Percentiles rank a stretch among this genome's conserved stretches.
Conservation (phyloP, 2,113 vertebrate genomes). For the Cyanoramphus novaezelandiae region DNA sequence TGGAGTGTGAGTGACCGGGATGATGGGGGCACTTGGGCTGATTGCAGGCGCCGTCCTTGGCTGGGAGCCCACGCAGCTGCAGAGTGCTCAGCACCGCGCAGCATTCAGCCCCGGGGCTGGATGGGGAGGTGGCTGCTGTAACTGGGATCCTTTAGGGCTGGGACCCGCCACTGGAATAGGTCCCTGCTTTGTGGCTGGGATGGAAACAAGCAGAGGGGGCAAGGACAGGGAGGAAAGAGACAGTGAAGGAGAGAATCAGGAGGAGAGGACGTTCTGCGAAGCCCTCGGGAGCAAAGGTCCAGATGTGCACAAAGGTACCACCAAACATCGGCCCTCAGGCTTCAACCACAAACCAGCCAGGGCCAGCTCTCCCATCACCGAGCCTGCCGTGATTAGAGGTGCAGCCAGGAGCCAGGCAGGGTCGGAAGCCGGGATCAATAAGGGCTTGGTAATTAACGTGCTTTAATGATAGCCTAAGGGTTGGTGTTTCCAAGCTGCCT, state of each 20-base stretch:
- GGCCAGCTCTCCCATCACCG: background rate
- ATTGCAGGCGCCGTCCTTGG: background rate
- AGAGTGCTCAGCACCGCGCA: background rate
- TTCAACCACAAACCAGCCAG: background rate
- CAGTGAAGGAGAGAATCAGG: background rate
- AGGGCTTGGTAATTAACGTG: slow-evolving; percentile 24
- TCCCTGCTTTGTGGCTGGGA: rapidly evolving
- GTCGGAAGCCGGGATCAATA: background rate
- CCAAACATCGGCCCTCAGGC: background rate
- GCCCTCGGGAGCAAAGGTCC: background rate
- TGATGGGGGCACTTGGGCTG: background rate
- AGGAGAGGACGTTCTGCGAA: background rate
- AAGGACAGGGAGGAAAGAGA: background rate
- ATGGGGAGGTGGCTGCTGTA: background rate
- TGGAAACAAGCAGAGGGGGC: background rate
- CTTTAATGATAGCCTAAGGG: slow-evolving; percentile 21
- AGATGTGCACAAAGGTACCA: background rate
- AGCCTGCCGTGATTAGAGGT: background rate
- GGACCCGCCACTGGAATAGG: background rate
- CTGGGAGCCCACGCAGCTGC: background rate
- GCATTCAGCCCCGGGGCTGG: background rate
- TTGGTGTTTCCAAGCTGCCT: slow-evolving; percentile 3
- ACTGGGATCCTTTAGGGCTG: background rate
- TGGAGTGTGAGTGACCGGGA: background rate
- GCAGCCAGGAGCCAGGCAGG: background rate